Evolutionary conservation across 1,140 invertebrate genomes (phyloP).

Genomic region (Aphidius gifuensis): DNA sequence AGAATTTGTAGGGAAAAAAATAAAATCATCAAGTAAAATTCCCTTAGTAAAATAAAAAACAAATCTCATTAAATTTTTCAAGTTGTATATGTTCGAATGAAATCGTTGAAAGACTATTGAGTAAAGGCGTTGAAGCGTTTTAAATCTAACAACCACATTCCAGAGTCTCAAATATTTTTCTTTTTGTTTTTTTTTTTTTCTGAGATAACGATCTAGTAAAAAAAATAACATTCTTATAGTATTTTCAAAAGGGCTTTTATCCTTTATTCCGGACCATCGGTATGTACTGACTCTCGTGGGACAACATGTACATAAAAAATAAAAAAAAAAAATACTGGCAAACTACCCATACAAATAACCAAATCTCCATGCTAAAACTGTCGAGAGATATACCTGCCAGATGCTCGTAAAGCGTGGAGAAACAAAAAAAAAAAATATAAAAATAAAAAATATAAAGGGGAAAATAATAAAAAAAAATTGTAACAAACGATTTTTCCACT

Average conservation of each 20-base stretch:
- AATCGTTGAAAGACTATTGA: background rate
- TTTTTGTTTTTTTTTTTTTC: background rate
- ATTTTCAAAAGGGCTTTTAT: conserved; percentile 6
- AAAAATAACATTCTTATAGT: conserved; percentile 14
- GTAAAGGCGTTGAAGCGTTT: background rate
- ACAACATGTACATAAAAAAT: background rate
- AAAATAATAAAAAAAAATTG: background rate
- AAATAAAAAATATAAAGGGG: background rate
- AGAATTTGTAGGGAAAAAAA: too few relatives aligned
- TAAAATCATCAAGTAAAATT: too few relatives aligned
- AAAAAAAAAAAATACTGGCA: too few relatives aligned
- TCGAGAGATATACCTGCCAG: conserved; percentile 10
- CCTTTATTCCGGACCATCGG: conserved; percentile 14
- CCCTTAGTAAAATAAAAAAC: background rate
- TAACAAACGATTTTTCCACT: background rate
- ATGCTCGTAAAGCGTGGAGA: conserved; percentile 5
- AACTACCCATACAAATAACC: background rate
- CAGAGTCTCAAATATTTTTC: background rate
- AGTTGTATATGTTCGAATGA: background rate
- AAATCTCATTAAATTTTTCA: background rate
- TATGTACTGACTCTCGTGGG: conserved; percentile 15
- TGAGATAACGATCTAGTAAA: conserved; percentile 12
- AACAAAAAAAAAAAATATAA: conserved; percentile 1
- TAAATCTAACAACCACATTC: conserved; percentile 15
- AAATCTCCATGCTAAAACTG: conserved; percentile 1